phyloP scores from a whole-genome alignment of 2,797 vertebrate genomes.

The Pagetopsis macropterus region DNA sequence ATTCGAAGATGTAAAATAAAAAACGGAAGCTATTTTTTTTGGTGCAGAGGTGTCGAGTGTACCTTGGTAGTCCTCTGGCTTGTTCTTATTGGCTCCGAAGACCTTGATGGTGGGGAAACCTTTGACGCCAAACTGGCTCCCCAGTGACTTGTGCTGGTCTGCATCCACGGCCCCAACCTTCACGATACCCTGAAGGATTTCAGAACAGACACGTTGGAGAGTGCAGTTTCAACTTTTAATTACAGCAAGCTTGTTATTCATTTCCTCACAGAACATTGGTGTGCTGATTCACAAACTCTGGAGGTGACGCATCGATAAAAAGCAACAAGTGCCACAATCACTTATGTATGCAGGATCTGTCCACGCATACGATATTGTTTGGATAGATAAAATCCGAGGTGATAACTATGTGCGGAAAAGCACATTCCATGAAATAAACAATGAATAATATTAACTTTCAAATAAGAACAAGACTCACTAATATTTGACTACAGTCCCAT shows the following conservation, averaged over 20 bases:
- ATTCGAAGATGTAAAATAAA: too few species aligned
- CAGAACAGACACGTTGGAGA: background rate
- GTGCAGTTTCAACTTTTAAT: background rate
- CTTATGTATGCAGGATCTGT: background rate
- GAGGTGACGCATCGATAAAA: background rate
- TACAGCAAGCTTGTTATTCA: background rate
- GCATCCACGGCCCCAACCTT: conserved; percentile 95
- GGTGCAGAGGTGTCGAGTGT: conserved; percentile 16
- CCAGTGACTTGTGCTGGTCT: conserved; percentile 93
- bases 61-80: conserved; percentile 97
- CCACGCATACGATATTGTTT: background rate
- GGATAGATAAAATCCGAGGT: background rate
- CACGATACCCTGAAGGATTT: conserved; percentile 87
- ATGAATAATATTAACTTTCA: conserved; percentile 2
- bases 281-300: background rate
- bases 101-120: conserved; percentile 98
- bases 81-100: conserved; percentile 96
- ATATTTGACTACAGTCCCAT: conserved; percentile 10
- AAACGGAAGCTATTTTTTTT: background rate
- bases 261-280: background rate
- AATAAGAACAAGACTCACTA: background rate
- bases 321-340: background rate
- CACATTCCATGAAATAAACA: conserved; percentile 3
- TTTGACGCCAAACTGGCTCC: conserved; percentile 90
- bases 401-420: conserved; percentile 15